phyloP scores from a whole-genome alignment of 2,888 invertebrate genomes.

The Metalampra italica region DNA sequence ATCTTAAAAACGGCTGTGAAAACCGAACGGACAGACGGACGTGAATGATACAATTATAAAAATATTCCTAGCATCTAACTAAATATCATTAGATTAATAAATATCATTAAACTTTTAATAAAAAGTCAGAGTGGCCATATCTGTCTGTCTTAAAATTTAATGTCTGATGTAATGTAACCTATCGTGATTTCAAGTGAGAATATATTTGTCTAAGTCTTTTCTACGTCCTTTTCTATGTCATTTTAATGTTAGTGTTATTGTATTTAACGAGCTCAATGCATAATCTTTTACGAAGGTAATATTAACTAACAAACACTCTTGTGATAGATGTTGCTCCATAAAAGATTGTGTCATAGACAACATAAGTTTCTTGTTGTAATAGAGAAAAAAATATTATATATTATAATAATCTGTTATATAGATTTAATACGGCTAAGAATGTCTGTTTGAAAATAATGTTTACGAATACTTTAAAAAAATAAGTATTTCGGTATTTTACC shows the following conservation, averaged over 20 bases:
- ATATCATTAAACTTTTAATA: neutral
- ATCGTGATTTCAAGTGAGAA: constrained; percentile 75
- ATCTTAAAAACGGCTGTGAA: neutral
- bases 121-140: neutral
- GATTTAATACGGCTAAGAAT: constrained; percentile 23
- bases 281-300: neutral
- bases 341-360: neutral
- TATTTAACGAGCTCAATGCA: constrained; percentile 12
- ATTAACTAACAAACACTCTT: too few species aligned
- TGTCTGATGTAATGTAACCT: constrained; percentile 59
- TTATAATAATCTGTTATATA: constrained; percentile 18
- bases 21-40: neutral
- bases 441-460: constrained; percentile 34
- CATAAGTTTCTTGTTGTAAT: constrained; percentile 5
- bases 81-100: too few species aligned
- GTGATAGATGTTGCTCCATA: neutral
- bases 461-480: constrained; percentile 24
- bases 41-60: too few species aligned
- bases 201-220: constrained; percentile 63
- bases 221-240: constrained; percentile 74
- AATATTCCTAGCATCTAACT: too few species aligned
- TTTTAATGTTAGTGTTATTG: constrained; percentile 70
- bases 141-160: constrained; percentile 7
- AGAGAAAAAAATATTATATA: neutral
- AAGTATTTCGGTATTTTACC: constrained; percentile 27